Base-by-base conservation (phyloP, 2,797 vertebrate genomes). In the Sorex maritimensis region DNA sequence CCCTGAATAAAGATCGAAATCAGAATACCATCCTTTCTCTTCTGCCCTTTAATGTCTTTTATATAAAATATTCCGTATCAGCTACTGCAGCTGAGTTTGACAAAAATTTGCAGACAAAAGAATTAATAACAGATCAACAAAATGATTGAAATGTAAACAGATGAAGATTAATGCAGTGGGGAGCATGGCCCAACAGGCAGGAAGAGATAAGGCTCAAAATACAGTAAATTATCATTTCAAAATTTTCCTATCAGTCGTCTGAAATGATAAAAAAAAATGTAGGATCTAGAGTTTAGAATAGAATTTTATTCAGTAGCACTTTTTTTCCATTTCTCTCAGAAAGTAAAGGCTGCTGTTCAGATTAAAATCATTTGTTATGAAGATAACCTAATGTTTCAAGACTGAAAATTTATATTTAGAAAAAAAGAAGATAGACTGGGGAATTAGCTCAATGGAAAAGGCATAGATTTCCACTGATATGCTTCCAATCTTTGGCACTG, bases 91-190 rank as follows among this genome's bases (percentile, higher is more conserved):
- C 65, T 67, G 82, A 81, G 52, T 80, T 90, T 90, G 87, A 82
- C 44, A 88, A 71, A 41, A 89, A 87, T 91, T 79, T 68, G 72
- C 78, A 93, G 81, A 80, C 61, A 75, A 92, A 34, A 46, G 49
- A 28, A 63, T 81, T 85, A 92, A 77, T 44, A 78, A 71, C 30
- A 93, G 34, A 82, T 86, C 93, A 93, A 87, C 26, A 93, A 46
- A 23, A 73, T 69, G 65, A 89, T 2, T 89, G 30, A 92, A 90
- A 93, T 86, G 78, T 86, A 95, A 96, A 95, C 49, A 91, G 68
- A 85, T 67, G 63, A 94, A 82, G 58, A 94, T 85, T 38, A 91
- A 89, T 65, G 61, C 81, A 77, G 26, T 13, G 23, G 85, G 88
- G 78, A 68, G 11, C 11, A 55, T 8, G 65, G 90, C 46, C 23